Base-by-base conservation (phyloP, 2,888 invertebrate genomes). In the Coremacera marginata region DNA sequence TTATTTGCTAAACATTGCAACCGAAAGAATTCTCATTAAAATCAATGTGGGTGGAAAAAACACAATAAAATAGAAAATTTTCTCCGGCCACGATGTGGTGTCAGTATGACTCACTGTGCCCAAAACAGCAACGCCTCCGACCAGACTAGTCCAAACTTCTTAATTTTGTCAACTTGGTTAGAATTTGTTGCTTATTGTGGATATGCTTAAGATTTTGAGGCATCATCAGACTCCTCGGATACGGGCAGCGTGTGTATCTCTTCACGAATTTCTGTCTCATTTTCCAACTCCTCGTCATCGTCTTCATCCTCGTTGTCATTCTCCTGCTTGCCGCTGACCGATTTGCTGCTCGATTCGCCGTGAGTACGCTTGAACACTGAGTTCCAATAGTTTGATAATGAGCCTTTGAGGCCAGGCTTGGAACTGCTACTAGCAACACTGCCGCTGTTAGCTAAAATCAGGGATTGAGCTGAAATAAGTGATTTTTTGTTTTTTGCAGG, bases 381-480 rank as follows among this genome's bases (percentile, higher is more conserved):
- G 72, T 83, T 84, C 87, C 86, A 89, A 79, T 86, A 87, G 44
- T 68, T 80, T 0, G 87, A 84, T 19, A 88, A 78, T 0, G 88
- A 87, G 3, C 82, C 75, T 74, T 84, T 87, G 14, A 87, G 67
- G 25, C 81, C 81, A 5, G 79, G 52, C 81, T 84, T 9, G n/a
- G 60, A 76, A 78, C 80, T 0, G 78, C 81, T 57, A 49, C 11
- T 22, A 77, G 81, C 52, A 77, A 14, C 52, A 22, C 72, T 37
- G 67, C 68, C 57, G 67, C 68, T 67, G 37, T 25, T 52, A 51
- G 31, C 44, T 19, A 55, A 55, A 22, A 55, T 19, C 55, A 55
- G 19, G 57, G 27, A 22, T 25, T 25, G 25, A 60, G 57, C 22
- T 55, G 55, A 19, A n/a, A 22, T 22, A 22, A 55, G 55, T 22